Conservation (phyloP, 2,797 vertebrate species). For the Megaceryle alcyon region DNA sequence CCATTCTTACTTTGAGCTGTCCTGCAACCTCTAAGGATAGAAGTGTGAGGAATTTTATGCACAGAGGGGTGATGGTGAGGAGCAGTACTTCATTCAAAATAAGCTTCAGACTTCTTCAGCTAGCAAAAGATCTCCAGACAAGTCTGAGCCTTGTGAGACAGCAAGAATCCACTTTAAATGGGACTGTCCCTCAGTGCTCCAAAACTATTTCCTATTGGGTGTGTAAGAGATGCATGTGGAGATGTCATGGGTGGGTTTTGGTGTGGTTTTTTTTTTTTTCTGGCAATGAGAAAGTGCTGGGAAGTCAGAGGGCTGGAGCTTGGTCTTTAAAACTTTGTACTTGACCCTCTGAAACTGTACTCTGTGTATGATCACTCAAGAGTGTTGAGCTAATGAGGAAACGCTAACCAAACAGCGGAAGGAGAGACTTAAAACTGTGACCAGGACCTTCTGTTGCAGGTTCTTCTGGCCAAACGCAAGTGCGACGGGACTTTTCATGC, state of each 20-base stretch:
- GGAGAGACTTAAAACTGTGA: background rate
- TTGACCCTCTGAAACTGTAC: background rate
- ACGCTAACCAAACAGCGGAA: background rate
- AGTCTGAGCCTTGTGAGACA: background rate
- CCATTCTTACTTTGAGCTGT: background rate
- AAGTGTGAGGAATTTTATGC: background rate
- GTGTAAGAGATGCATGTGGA: background rate
- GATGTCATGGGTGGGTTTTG: rapidly evolving
- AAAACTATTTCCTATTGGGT: rapidly evolving
- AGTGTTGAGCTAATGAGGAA: background rate
- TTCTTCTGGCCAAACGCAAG: constrained; percentile 94
- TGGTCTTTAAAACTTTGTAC: background rate
- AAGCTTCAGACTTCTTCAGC: background rate
- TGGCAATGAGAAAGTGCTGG: background rate
- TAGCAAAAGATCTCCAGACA: background rate
- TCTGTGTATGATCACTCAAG: background rate
- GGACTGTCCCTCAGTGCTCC: background rate
- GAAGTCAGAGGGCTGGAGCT: background rate
- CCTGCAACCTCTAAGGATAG: background rate
- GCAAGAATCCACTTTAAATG: background rate
- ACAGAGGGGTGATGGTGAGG: background rate
- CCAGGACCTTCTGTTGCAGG: constrained; percentile 77
- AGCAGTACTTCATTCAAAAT: background rate
- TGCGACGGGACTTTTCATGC: constrained; percentile 92
- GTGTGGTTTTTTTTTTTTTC: too few species aligned